Percentiles rank a stretch among this genome's conserved stretches.
phyloP scores from a whole-genome alignment of 2,888 invertebrate species.

The Dicroscelio sp. region DNA sequence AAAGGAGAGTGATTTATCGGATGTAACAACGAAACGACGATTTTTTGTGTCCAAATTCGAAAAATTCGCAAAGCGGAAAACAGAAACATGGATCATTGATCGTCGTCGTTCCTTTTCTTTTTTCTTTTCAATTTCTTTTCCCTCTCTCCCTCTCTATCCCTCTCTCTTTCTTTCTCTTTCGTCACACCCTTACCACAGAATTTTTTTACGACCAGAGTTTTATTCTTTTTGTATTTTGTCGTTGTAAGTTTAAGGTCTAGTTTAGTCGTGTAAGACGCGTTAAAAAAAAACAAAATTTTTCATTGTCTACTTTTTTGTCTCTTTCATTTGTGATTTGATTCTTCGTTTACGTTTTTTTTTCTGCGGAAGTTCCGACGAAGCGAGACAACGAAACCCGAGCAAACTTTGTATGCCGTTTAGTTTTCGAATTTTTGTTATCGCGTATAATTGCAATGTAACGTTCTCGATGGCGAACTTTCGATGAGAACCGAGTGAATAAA shows the following conservation, averaged over 20 bases:
- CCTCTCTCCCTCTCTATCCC: neutral
- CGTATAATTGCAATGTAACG: conserved; percentile 9
- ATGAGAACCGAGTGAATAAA: conserved; percentile 46
- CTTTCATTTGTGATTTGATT: no score
- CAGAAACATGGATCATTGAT: neutral
- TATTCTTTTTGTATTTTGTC: conserved; percentile 54
- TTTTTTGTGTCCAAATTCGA: no score
- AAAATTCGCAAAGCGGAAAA: neutral
- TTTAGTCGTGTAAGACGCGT: conserved; percentile 12
- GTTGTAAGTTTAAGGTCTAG: conserved; percentile 46
- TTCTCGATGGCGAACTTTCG: conserved; percentile 37
- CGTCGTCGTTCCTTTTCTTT: neutral
- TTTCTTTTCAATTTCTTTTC: neutral
- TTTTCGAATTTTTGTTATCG: conserved; percentile 32
- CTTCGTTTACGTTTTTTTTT: neutral
- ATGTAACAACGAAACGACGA: no score
- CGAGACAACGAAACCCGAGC: neutral
- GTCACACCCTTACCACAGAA: neutral
- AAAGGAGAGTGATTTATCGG: conserved; percentile 26
- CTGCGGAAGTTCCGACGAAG: conserved; percentile 16
- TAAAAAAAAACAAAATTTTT: no score
- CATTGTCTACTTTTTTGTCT: no score
- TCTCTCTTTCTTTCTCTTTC: neutral
- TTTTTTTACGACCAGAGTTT: conserved; percentile 24
- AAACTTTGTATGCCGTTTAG: conserved; percentile 18